These are phyloP conservation scores for Anticlea derivata DNA, from an alignment of 2,888 invertebrate species.

Conservation along the genomic window DNA sequence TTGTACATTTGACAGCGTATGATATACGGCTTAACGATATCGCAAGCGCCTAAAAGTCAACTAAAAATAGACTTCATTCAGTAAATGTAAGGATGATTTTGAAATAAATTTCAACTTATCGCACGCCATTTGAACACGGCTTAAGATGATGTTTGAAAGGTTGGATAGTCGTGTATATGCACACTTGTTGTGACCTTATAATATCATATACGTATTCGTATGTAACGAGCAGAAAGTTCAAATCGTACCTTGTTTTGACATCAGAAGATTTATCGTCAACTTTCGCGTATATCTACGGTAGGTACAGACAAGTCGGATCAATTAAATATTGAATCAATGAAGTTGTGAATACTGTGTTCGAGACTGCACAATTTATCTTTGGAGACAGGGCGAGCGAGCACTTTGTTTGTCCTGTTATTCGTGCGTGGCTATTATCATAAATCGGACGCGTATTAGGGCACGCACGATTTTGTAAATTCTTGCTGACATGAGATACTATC, in stretches of 20 bases:
- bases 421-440: slow-evolving; percentile 40
- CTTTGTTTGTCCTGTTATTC: slow-evolving; percentile 36
- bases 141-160: slow-evolving; percentile 7
- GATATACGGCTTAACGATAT: no score
- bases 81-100: no score
- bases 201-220: slow-evolving; percentile 8
- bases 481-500: slow-evolving; percentile 45
- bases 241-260: slow-evolving; percentile 33
- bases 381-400: slow-evolving; percentile 29
- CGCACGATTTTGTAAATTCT: slow-evolving; percentile 49
- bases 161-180: slow-evolving; percentile 5
- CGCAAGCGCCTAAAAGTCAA: no score
- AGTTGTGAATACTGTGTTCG: slow-evolving; percentile 35
- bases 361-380: slow-evolving; percentile 32
- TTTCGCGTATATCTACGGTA: slow-evolving; percentile 33
- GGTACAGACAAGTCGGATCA: slow-evolving; percentile 32
- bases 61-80: no score
- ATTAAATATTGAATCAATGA: slow-evolving; percentile 39
- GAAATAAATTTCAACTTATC: no score
- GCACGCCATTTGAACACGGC: no score
- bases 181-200: slow-evolving; percentile 15
- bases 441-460: slow-evolving; percentile 37
- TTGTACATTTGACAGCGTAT: no score
- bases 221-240: slow-evolving; percentile 21
- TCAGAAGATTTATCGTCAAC: slow-evolving; percentile 37